Base-by-base conservation (phyloP, 2,888 invertebrate genomes). In the Callinectes sapidus region DNA sequence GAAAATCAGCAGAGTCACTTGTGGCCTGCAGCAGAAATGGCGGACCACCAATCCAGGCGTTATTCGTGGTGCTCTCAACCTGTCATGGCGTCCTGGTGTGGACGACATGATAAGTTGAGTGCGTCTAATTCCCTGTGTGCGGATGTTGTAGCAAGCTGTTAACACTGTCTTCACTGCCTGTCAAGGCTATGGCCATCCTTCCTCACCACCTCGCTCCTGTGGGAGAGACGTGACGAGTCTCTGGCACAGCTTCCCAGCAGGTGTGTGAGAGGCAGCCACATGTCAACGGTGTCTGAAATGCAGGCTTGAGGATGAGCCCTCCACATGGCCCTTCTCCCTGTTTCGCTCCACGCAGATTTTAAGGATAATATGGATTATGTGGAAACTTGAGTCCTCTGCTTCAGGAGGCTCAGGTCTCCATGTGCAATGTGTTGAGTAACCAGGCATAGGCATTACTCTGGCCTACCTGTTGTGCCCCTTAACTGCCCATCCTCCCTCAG, bases 291-390 rank as follows among this genome's bases (percentile, higher is more conserved):
- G 91, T 23, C 66, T 87, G 54, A 77, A 32, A 71, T 91, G 71
- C 87, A 91, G 91, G 91, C 87, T 87, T 91, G 91, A 91, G 87
- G 91, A 87, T 91, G 91, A 71, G 91, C 91, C 91, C 91, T 91
- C 91, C 91, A 91, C 91, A 91, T 71, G 91, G 91, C 91, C 91
- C 91, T 61, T 87, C 91, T 91, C 91, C 91, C 91, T 91, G 91
- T 91, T 39, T 91, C 91, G 91, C 87, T 87, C 91, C 91, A 91
- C 87, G 66, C 91, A 91, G 71, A 87, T 42, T 28, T 18, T 61
- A 39, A 71, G 61, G 81, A 90, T 90, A 90, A 55, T 85, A 89
- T 71, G 42, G 28, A 42, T 89, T 42, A 71, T 91, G 91, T 91
- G 71, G 87, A 91, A 48, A 71, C 87, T 77, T 91, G 91, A 91